Evolutionary conservation across 2,888 invertebrate genomes (phyloP).

Genomic region (Eupithecia abbreviata): DNA sequence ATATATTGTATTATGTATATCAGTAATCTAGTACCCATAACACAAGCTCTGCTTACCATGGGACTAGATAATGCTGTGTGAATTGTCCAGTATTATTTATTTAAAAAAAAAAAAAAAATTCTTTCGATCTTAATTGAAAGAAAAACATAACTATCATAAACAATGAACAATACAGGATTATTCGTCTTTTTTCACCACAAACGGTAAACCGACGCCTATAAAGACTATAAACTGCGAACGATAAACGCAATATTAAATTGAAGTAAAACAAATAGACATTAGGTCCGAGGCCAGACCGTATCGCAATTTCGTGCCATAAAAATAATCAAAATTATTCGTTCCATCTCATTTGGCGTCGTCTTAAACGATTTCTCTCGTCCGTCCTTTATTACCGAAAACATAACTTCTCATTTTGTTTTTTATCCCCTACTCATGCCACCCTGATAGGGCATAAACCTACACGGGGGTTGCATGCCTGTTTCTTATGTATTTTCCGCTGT

Average conservation of each 20-base stretch:
- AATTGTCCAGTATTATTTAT: too few relatives aligned
- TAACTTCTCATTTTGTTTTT: constrained; percentile 84
- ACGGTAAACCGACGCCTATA: constrained; percentile 53
- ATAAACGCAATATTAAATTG: constrained; percentile 67
- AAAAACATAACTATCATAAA: constrained; percentile 19
- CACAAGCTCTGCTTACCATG: too few relatives aligned
- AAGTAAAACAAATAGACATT: constrained; percentile 80
- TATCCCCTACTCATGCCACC: constrained; percentile 79
- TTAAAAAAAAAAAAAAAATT: too few relatives aligned
- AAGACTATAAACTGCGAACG: constrained; percentile 65
- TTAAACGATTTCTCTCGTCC: constrained; percentile 84
- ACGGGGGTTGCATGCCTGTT: constrained; percentile 77
- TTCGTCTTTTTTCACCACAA: constrained; percentile 23
- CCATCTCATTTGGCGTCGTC: constrained; percentile 83
- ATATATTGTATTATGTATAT: too few relatives aligned
- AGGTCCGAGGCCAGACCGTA: constrained; percentile 69
- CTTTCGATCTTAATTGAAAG: constrained; percentile 13
- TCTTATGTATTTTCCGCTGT: constrained; percentile 70
- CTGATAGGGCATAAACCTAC: constrained; percentile 67
- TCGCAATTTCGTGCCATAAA: constrained; percentile 82
- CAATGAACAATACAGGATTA: constrained; percentile 17
- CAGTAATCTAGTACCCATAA: too few relatives aligned
- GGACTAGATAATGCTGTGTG: too few relatives aligned
- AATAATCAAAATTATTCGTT: constrained; percentile 84
- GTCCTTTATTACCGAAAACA: constrained; percentile 83